phyloP scores from a whole-genome alignment of 2,888 invertebrate species.

The Chouioia cunea region DNA sequence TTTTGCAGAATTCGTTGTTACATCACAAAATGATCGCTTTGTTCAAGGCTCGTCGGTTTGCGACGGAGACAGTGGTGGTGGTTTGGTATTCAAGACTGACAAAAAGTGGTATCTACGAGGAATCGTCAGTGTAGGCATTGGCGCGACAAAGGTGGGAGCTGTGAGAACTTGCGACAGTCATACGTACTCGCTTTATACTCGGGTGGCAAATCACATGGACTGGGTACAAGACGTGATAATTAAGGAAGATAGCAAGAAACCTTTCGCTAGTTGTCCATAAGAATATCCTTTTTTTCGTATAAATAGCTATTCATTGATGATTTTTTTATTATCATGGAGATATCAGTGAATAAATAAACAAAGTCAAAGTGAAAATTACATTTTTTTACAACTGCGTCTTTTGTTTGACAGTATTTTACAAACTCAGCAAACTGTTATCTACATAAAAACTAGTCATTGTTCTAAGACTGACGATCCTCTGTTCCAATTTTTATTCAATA shows the following conservation, averaged over 20 bases:
- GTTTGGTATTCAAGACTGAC: slow-evolving; percentile 63
- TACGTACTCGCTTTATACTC: slow-evolving; percentile 64
- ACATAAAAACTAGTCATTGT: slow-evolving; percentile 41
- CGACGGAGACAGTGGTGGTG: slow-evolving; percentile 70
- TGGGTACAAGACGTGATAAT: slow-evolving; percentile 62
- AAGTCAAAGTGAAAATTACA: too few relatives aligned
- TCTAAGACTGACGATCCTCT: slow-evolving; percentile 44
- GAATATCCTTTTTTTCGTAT: background rate
- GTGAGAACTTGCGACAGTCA: slow-evolving; percentile 58
- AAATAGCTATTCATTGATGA: too few relatives aligned
- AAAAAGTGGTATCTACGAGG: slow-evolving; percentile 67
- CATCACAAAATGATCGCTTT: slow-evolving; percentile 4
- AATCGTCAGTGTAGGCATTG: slow-evolving; percentile 67
- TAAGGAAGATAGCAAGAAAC: slow-evolving; percentile 50
- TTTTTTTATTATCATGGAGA: too few relatives aligned
- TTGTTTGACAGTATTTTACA: background rate
- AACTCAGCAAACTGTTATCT: background rate
- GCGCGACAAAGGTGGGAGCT: slow-evolving; percentile 50
- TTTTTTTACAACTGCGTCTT: background rate
- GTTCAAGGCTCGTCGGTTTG: slow-evolving; percentile 67
- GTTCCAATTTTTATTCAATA: slow-evolving; percentile 29
- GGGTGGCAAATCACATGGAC: slow-evolving; percentile 58
- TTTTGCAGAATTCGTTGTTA: background rate
- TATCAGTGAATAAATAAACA: too few relatives aligned
- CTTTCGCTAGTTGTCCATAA: slow-evolving; percentile 49